phyloP scores from a whole-genome alignment of 2,888 invertebrate species.

The Epinotia nisella region DNA sequence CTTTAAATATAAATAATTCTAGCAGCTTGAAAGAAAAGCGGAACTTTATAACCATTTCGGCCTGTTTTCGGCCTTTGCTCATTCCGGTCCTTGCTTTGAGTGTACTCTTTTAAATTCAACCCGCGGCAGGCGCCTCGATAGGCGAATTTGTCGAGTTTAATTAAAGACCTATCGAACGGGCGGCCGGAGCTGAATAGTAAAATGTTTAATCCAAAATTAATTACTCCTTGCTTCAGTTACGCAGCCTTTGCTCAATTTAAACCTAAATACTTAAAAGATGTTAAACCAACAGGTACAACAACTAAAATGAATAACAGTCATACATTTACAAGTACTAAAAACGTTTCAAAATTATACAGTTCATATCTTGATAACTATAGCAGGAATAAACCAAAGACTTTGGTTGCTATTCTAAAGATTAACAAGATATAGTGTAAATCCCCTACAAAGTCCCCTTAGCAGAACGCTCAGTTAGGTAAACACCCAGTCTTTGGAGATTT shows the following conservation, averaged over 20 bases:
- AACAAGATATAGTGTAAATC: conserved; percentile 36
- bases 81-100: conserved; percentile 51
- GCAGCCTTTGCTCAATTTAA: conserved; percentile 3
- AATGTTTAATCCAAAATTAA: conserved; percentile 47
- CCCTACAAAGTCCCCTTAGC: conserved; percentile 44
- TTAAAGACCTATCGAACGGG: conserved; percentile 51
- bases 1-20: conserved; percentile 1
- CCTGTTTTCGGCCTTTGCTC: conserved; percentile 53
- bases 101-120: conserved; percentile 52
- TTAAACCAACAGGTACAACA: not conserved
- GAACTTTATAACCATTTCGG: conserved; percentile 47
- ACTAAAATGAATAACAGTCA: not conserved
- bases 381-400: conserved; percentile 11
- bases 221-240: conserved; percentile 46
- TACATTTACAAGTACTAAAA: not conserved
- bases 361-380: conserved; percentile 25
- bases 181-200: conserved; percentile 46
- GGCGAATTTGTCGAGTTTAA: conserved; percentile 55
- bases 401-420: conserved; percentile 33
- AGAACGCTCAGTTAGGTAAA: conserved; percentile 48
- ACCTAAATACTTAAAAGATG: conserved; percentile 2
- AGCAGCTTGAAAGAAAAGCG: conserved; percentile 15
- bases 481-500: conserved; percentile 45
- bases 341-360: not conserved
- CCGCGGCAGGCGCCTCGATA: conserved; percentile 47